phyloP scores from a whole-genome alignment of 2,113 vertebrate species.

The Rana temporaria region DNA sequence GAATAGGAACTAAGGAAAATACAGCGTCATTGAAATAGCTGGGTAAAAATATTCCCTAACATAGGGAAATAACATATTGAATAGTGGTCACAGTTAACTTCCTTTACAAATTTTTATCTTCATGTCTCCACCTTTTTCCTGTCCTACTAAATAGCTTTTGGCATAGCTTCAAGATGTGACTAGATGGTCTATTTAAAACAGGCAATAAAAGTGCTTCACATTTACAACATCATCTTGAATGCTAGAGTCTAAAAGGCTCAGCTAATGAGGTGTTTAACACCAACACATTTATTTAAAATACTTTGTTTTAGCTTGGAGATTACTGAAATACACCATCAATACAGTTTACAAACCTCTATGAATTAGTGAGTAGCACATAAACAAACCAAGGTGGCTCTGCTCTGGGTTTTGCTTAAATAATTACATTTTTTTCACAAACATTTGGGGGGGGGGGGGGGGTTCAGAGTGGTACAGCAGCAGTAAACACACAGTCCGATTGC shows the following conservation, averaged over 20 bases:
- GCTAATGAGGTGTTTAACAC: no score
- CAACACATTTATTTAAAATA: no score
- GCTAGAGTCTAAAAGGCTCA: background rate
- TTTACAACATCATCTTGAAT: background rate
- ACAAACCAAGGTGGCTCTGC: no score
- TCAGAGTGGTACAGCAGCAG: no score
- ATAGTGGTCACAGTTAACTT: conserved; percentile 44
- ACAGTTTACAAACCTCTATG: no score
- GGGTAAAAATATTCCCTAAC: conserved; percentile 22
- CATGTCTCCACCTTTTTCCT: conserved; percentile 48
- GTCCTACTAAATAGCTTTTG: conserved; percentile 23
- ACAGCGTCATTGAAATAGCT: conserved; percentile 1
- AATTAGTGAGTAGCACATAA: no score
- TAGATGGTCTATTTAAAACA: conserved; percentile 18
- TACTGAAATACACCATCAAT: no score
- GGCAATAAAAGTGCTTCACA: background rate
- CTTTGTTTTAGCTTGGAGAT: no score
- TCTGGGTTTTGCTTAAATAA: no score
- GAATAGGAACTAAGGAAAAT: conserved; percentile 17
- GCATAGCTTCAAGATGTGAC: conserved; percentile 38
- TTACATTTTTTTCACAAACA: no score
- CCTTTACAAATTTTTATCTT: conserved; percentile 50
- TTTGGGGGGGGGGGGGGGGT: no score
- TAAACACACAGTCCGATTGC: no score
- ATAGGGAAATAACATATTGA: conserved; percentile 32